A percentile compares a stretch with the other conserved stretches of the same genome.
Evolutionary conservation across 2,113 vertebrate genomes (phyloP).

Genomic region (Malurus elegans): DNA sequence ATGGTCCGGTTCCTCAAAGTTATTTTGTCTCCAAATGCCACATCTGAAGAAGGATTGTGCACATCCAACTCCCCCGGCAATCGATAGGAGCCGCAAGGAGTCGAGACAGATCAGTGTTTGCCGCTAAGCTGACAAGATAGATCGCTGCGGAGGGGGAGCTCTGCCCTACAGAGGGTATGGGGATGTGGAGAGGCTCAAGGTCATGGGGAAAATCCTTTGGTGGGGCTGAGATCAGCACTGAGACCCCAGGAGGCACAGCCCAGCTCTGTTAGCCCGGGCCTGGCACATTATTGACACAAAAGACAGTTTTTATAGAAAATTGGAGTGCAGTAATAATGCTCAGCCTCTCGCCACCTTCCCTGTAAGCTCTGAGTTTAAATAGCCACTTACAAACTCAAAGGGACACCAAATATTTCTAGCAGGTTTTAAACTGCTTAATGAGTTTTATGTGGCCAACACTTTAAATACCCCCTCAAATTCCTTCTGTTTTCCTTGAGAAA

Average conservation of each 20-base stretch:
- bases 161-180: not conserved
- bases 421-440: not conserved
- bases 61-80: not conserved
- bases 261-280: not conserved
- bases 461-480: not conserved
- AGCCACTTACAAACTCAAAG: not conserved
- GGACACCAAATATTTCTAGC: not conserved
- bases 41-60: not conserved
- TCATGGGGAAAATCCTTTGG: not conserved
- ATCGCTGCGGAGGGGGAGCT: not conserved
- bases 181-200: not conserved
- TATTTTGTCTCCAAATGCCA: constrained; percentile 33
- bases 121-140: constrained; percentile 31
- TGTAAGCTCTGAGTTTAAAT: not conserved
- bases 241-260: not conserved
- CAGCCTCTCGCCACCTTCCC: not conserved
- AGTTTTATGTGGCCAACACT: not conserved
- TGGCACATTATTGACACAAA: not conserved
- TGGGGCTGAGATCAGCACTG: not conserved
- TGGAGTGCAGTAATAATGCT: not conserved
- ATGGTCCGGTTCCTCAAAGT: not conserved
- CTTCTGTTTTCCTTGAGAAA: not conserved
- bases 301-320: not conserved
- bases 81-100: not conserved
- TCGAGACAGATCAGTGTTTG: constrained; percentile 30